Conservation (phyloP, 1,140 invertebrate species). For the Drosophila novamexicana region DNA sequence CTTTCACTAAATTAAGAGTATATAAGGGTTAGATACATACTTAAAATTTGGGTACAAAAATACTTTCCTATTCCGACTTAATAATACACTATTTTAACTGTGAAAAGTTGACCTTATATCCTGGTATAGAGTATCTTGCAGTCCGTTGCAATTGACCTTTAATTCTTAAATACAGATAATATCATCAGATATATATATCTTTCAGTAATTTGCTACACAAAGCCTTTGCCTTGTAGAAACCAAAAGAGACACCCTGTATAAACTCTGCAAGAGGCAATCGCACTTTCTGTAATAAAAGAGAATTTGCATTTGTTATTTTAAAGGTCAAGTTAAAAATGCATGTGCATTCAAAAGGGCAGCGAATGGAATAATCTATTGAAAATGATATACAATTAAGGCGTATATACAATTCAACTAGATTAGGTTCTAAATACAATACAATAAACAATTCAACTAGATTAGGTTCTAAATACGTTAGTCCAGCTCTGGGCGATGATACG, state of each 20-base stretch:
- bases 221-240: not conserved
- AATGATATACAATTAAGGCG: not conserved
- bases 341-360: not conserved
- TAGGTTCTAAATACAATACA: not conserved
- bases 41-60: too few relatives aligned
- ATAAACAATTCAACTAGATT: too few relatives aligned
- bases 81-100: too few relatives aligned
- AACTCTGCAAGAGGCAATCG: not conserved
- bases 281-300: not conserved
- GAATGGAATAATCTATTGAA: not conserved
- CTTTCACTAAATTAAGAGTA: too few relatives aligned
- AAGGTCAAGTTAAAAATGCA: conserved; percentile 14
- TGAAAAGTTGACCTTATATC: too few relatives aligned
- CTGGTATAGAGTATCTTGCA: too few relatives aligned
- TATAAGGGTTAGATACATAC: too few relatives aligned
- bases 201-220: too few relatives aligned
- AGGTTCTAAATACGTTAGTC: not conserved
- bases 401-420: not conserved
- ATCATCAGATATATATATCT: too few relatives aligned
- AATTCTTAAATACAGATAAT: too few relatives aligned
- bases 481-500: not conserved
- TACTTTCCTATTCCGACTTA: too few relatives aligned
- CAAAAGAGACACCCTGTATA: not conserved
- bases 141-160: too few relatives aligned
- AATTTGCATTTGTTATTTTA: not conserved